Conservation (phyloP, 2,113 vertebrate species). For the Puntigrus tetrazona region DNA sequence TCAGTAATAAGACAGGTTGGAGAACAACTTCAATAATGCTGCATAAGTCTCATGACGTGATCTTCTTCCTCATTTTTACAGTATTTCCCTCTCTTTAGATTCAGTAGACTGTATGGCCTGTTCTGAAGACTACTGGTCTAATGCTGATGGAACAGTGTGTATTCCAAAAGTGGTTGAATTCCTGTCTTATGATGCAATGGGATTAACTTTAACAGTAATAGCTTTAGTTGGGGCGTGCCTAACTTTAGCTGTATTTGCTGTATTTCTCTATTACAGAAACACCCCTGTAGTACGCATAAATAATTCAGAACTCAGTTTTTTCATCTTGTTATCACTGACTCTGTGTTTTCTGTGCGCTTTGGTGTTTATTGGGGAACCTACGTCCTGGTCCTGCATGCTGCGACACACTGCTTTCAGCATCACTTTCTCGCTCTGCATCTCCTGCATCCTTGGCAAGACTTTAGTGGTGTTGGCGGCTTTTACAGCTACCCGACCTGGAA, state of each 20-base stretch:
- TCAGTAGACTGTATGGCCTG: slow-evolving; percentile 71
- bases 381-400: slow-evolving; percentile 59
- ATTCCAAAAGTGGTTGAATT: slow-evolving; percentile 73
- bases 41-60: neutral
- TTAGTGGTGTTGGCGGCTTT: slow-evolving; percentile 62
- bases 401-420: slow-evolving; percentile 59
- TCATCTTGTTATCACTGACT: slow-evolving; percentile 61
- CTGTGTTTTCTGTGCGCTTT: slow-evolving; percentile 63
- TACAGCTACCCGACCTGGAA: slow-evolving; percentile 57
- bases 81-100: slow-evolving; percentile 56
- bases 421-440: slow-evolving; percentile 60
- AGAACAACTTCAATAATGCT: neutral
- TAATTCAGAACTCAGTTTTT: slow-evolving; percentile 67
- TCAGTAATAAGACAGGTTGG: slow-evolving; percentile 76
- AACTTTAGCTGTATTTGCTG: slow-evolving; percentile 61
- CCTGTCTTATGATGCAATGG: slow-evolving; percentile 70
- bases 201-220: slow-evolving; percentile 67
- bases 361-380: slow-evolving; percentile 64
- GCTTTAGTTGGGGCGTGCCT: slow-evolving; percentile 67
- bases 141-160: slow-evolving; percentile 67
- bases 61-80: neutral
- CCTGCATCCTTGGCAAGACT: slow-evolving; percentile 61
- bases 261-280: slow-evolving; percentile 71
- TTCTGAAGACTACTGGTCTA: slow-evolving; percentile 74
- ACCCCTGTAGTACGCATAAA: slow-evolving; percentile 72